These are phyloP conservation scores for Oligia strigilis DNA, from an alignment of 2,888 invertebrate species.

Conservation along the genomic window DNA sequence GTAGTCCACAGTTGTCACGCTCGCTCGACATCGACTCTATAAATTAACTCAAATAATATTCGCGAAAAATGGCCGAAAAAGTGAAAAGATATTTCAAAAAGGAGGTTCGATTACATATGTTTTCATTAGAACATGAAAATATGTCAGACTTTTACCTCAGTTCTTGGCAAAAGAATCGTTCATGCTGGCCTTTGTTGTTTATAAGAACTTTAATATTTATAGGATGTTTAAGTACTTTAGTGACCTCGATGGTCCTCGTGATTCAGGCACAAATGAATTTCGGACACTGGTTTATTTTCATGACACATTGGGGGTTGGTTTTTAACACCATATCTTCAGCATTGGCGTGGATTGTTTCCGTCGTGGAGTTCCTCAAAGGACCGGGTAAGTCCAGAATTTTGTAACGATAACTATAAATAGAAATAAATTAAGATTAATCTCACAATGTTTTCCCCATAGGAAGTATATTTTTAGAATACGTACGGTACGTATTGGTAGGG, in stretches of 20 bases:
- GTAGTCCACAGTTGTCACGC: conserved; percentile 59
- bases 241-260: conserved; percentile 75
- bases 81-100: conserved; percentile 78
- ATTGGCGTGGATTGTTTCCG: conserved; percentile 77
- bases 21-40: conserved; percentile 35
- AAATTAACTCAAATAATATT: conserved; percentile 28
- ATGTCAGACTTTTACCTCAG: conserved; percentile 79
- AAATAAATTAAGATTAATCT: not conserved
- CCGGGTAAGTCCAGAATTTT: conserved; percentile 76
- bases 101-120: conserved; percentile 74
- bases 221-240: conserved; percentile 75
- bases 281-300: conserved; percentile 80
- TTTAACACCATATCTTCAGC: conserved; percentile 77
- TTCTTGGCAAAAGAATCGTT: conserved; percentile 78
- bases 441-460: not conserved
- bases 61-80: conserved; percentile 74
- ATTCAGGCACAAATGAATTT: conserved; percentile 20
- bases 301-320: conserved; percentile 85
- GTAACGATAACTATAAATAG: not conserved
- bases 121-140: conserved; percentile 76
- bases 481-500: not conserved
- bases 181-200: conserved; percentile 76
- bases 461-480: not conserved
- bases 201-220: conserved; percentile 77
- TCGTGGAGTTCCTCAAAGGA: conserved; percentile 71